A percentile compares a stretch with the other conserved stretches of the same genome.
phyloP scores from a whole-genome alignment of 2,797 vertebrate species.

The Limnodromus scolopaceus region DNA sequence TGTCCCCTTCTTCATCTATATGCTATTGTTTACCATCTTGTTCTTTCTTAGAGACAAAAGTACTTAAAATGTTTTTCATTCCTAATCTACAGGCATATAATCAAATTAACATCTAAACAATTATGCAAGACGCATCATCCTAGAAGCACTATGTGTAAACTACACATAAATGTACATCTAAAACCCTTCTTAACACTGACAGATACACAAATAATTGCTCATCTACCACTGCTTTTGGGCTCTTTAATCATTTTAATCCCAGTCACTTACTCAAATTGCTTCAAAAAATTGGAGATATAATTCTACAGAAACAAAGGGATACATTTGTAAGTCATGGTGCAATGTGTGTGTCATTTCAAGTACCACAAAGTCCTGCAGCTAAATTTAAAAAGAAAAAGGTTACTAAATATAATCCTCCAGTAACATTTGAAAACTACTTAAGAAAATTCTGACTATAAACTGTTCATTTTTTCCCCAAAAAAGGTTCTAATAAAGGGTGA shows the following conservation, averaged over 20 bases:
- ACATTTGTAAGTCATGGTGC: neutral
- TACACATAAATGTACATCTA: neutral
- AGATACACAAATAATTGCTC: neutral
- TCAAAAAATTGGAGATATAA: neutral
- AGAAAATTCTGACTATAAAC: neutral
- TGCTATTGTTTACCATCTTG: neutral
- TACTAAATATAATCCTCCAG: neutral
- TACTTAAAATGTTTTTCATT: neutral
- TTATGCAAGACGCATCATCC: neutral
- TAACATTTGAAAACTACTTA: neutral
- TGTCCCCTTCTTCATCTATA: neutral
- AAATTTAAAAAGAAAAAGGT: neutral
- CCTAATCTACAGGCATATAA: neutral
- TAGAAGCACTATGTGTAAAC: neutral
- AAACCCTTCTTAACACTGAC: neutral
- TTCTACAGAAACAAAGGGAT: neutral
- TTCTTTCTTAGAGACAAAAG: neutral
- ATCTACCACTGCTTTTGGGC: neutral
- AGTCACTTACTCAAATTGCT: neutral
- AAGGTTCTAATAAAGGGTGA: neutral
- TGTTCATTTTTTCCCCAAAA: neutral
- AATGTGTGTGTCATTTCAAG: neutral
- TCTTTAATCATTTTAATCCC: neutral
- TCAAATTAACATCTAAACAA: neutral
- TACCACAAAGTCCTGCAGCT: neutral